Base-by-base conservation (phyloP, 2,113 vertebrate species). In the Solea solea region DNA sequence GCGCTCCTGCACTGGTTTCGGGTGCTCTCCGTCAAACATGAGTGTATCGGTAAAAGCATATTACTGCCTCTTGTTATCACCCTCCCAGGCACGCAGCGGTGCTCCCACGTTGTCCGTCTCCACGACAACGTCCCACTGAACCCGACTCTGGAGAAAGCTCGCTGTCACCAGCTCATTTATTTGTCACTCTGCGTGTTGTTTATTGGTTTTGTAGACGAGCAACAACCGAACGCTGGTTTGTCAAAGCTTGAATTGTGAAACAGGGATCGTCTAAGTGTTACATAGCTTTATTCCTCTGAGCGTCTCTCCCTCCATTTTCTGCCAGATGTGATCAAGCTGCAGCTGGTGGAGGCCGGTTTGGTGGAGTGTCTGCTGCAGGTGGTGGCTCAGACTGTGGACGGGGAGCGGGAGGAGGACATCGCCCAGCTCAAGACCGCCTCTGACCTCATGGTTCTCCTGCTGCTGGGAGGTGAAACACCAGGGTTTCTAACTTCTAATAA, bases 341-440 rank as follows among this genome's bases (percentile, higher is more conserved):
- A 99, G 90, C 90, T 99, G 88, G 98, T 99, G 78, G 97, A 99
- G 87, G 97, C 97, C 0, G 98, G 97, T 52, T 88, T 99, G 88
- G 97, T 98, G 64, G 97, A 99, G 76, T 98, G 96, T 88, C 94
- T 99, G 9, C 94, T 99, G 72, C 95, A 98, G 57, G 95, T 97
- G 7, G 98, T 99, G 76, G 95, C 95, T 69, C 95, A 97, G 86
- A 98, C 95, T 0, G 95, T 99, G 81, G 95, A 96, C 28, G 96
- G 97, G 45, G 95, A 97, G 79, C 93, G 95, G 80, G 97, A 99
- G 41, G 98, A 99, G 61, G 97, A 98, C 63, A 55, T 96, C 27
- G 94, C 96, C 73, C 96, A 99, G 78, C 96, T 99, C 61, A 99
- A 99, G 94, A 98, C 97, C 0, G 93, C 97, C 66, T 99, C 97